A percentile compares a stretch with the other conserved stretches of the same genome.
phyloP scores from a whole-genome alignment of 2,113 vertebrate species.

The Corythornis madagascariensis region DNA sequence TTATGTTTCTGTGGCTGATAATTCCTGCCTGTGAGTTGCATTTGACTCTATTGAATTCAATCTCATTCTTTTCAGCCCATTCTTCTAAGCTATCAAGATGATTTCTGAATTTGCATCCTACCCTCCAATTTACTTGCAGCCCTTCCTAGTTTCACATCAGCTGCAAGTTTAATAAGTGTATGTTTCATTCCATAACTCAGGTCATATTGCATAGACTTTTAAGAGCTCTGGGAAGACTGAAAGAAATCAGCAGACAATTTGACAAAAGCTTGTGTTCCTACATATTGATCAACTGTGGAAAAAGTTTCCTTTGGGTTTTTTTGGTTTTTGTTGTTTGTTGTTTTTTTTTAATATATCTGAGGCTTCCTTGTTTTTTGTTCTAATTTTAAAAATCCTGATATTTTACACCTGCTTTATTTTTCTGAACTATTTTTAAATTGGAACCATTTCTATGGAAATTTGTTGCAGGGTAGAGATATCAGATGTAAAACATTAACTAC shows the following conservation, averaged over 20 bases:
- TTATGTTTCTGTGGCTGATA: rapidly evolving
- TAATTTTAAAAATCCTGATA: neutral
- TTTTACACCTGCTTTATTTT: neutral
- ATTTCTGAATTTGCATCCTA: neutral
- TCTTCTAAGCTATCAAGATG: slow-evolving; percentile 6
- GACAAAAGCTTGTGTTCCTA: neutral
- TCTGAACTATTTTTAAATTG: neutral
- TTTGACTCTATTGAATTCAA: slow-evolving; percentile 13
- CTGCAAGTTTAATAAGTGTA: slow-evolving; percentile 32
- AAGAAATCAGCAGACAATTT: slow-evolving; percentile 1
- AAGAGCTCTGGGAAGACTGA: neutral
- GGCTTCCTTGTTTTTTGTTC: neutral
- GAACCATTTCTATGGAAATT: neutral
- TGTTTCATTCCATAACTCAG: slow-evolving; percentile 12
- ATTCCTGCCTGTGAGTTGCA: neutral
- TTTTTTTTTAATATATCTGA: neutral
- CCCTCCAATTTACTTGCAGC: slow-evolving; percentile 18
- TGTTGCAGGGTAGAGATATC: neutral
- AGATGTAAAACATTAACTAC: neutral
- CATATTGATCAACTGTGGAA: neutral
- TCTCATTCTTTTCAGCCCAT: neutral
- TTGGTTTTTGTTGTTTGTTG: neutral
- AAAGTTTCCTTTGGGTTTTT: neutral
- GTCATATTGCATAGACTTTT: neutral
- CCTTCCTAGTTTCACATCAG: slow-evolving; percentile 6